Conservation (phyloP, 2,888 invertebrate species). For the Linnaemya tessellans region DNA sequence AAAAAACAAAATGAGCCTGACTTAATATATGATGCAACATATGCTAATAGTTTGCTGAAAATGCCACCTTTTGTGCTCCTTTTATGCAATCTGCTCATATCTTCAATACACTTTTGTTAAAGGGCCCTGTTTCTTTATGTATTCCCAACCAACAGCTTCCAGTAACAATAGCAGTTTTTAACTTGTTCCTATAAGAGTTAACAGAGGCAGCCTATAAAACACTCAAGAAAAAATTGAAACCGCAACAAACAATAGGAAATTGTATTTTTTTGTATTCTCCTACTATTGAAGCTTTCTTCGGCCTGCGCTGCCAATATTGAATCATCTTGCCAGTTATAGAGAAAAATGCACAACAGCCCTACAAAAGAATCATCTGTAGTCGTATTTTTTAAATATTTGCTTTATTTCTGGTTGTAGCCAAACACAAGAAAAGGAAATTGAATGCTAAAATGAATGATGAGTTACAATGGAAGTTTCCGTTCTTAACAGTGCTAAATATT, state of each 20-base stretch:
- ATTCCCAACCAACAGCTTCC: conserved; percentile 53
- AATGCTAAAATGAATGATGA: conserved; percentile 67
- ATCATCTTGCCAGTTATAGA: conserved; percentile 19
- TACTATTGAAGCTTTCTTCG: conserved; percentile 42
- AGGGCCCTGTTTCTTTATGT: conserved; percentile 41
- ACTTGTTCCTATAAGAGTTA: conserved; percentile 30
- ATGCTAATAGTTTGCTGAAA: conserved; percentile 61
- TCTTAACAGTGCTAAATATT: conserved; percentile 7
- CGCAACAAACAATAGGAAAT: conserved; percentile 72
- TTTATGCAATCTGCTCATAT: neutral
- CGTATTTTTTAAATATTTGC: conserved; percentile 57
- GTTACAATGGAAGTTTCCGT: conserved; percentile 27
- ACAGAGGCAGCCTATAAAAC: conserved; percentile 29
- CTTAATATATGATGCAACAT: conserved; percentile 56
- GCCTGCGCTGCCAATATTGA: conserved; percentile 35
- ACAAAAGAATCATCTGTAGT: conserved; percentile 15
- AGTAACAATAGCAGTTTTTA: conserved; percentile 61
- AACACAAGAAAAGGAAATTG: conserved; percentile 67
- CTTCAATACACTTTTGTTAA: conserved; percentile 24
- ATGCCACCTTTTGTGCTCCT: conserved; percentile 39
- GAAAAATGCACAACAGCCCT: conserved; percentile 2
- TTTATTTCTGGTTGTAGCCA: conserved; percentile 52
- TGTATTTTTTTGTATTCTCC: conserved; percentile 47
- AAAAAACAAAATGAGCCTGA: conserved; percentile 12
- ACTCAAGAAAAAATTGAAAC: conserved; percentile 29